Percentiles rank a stretch among this genome's conserved stretches.
phyloP scores from a whole-genome alignment of 2,797 vertebrate genomes.

The Phoxinus dragarum region DNA sequence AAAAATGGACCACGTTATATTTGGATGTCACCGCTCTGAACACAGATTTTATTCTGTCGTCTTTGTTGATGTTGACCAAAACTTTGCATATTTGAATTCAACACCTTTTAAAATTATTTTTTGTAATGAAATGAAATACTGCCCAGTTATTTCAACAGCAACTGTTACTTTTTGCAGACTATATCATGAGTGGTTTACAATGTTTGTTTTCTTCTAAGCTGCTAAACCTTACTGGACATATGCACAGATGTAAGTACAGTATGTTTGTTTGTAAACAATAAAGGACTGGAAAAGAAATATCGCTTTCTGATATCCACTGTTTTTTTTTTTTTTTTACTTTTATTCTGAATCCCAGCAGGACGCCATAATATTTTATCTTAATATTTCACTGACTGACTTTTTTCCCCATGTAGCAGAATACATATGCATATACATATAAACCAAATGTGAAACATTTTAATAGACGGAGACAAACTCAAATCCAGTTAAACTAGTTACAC shows the following conservation, averaged over 20 bases:
- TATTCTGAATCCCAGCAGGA: not conserved
- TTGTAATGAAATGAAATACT: constrained; percentile 33
- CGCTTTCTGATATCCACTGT: not conserved
- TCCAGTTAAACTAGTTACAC: not conserved
- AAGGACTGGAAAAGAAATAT: constrained; percentile 36
- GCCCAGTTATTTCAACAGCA: constrained; percentile 42
- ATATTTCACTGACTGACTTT: too few relatives aligned
- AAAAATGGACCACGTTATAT: constrained; percentile 14
- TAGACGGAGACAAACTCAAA: not conserved
- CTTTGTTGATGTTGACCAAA: constrained; percentile 58
- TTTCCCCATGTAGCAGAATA: not conserved
- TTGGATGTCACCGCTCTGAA: constrained; percentile 1
- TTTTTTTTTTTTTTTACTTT: not conserved
- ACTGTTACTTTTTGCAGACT: constrained; percentile 39
- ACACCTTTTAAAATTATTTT: constrained; percentile 28
- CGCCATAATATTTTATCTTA: not conserved
- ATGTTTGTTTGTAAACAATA: constrained; percentile 66
- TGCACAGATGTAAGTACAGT: constrained; percentile 48
- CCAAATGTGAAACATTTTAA: not conserved
- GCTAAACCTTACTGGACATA: constrained; percentile 62
- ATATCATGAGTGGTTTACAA: constrained; percentile 58
- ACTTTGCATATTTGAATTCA: constrained; percentile 36
- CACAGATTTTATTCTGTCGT: constrained; percentile 31
- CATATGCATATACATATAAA: not conserved
- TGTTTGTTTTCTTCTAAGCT: constrained; percentile 62